Evolutionary conservation across 2,888 invertebrate genomes (phyloP).

Genomic region (Pemphredon lugubris): DNA sequence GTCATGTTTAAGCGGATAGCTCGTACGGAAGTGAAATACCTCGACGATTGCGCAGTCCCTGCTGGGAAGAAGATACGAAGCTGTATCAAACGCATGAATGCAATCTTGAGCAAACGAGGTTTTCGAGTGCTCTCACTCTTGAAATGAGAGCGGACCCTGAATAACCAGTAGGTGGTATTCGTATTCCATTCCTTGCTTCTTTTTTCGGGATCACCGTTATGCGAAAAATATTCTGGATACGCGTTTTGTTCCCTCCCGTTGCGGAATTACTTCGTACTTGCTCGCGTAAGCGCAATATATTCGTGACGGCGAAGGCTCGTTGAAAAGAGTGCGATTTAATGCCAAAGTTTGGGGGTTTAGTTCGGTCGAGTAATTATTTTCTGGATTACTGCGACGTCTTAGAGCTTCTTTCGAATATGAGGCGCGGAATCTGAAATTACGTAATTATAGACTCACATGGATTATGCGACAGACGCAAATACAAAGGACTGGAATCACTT

Average conservation of each 20-base stretch:
- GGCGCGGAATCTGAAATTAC: too few relatives aligned
- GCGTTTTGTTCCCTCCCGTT: background rate
- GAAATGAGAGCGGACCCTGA: slow-evolving; percentile 14
- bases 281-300: background rate
- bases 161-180: slow-evolving; percentile 20
- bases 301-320: background rate
- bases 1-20: background rate
- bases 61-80: slow-evolving; percentile 4
- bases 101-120: slow-evolving; percentile 25
- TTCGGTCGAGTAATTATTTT: too few relatives aligned
- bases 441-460: too few relatives aligned
- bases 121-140: slow-evolving; percentile 12
- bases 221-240: background rate
- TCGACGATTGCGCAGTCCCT: background rate
- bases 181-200: slow-evolving; percentile 4
- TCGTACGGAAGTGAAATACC: slow-evolving; percentile 7
- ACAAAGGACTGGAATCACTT: too few relatives aligned
- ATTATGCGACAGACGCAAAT: too few relatives aligned
- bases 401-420: too few relatives aligned
- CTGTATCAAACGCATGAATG: slow-evolving; percentile 20
- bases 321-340: too few relatives aligned
- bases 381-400: too few relatives aligned
- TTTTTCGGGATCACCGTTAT: slow-evolving; percentile 13
- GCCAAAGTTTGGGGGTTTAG: too few relatives aligned
- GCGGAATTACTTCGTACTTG: background rate